A percentile compares a stretch with the other conserved stretches of the same genome.
phyloP scores from a whole-genome alignment of 2,797 vertebrate species.

The Lutjanus argentimaculatus region DNA sequence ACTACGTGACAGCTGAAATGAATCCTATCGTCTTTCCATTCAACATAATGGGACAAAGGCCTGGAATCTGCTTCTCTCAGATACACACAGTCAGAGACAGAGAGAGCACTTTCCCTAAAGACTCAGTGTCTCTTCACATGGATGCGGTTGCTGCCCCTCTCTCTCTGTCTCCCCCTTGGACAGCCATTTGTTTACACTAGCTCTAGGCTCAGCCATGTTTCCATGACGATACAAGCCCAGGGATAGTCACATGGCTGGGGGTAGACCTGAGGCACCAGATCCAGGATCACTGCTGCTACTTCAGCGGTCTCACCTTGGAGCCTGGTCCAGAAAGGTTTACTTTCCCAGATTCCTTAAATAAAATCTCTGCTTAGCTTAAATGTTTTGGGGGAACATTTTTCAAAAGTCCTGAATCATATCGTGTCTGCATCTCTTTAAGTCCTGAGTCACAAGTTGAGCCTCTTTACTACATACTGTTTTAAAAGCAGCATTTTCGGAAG shows the following conservation, averaged over 20 bases:
- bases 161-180: slow-evolving; percentile 73
- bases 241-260: slow-evolving; percentile 76
- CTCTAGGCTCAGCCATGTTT: slow-evolving; percentile 83
- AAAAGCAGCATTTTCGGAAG: slow-evolving; percentile 47
- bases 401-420: slow-evolving; percentile 11
- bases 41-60: slow-evolving; percentile 69
- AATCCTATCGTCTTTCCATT: slow-evolving; percentile 74
- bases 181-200: slow-evolving; percentile 83
- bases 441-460: slow-evolving; percentile 43
- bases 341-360: background rate
- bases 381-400: slow-evolving; percentile 10
- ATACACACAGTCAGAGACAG: slow-evolving; percentile 44
- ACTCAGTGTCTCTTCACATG: slow-evolving; percentile 70
- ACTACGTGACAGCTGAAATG: slow-evolving; percentile 68
- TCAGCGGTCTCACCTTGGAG: slow-evolving; percentile 40
- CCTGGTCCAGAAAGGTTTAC: slow-evolving; percentile 14
- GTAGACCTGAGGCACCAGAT: slow-evolving; percentile 68
- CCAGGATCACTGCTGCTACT: slow-evolving; percentile 56
- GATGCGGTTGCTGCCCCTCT: slow-evolving; percentile 75
- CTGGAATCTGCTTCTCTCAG: slow-evolving; percentile 65
- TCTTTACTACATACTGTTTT: slow-evolving; percentile 47
- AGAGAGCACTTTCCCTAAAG: slow-evolving; percentile 66
- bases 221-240: slow-evolving; percentile 83
- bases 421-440: slow-evolving; percentile 47
- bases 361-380: background rate